Evolutionary conservation across 2,888 invertebrate genomes (phyloP).

Genomic region (Eristalis pertinax): DNA sequence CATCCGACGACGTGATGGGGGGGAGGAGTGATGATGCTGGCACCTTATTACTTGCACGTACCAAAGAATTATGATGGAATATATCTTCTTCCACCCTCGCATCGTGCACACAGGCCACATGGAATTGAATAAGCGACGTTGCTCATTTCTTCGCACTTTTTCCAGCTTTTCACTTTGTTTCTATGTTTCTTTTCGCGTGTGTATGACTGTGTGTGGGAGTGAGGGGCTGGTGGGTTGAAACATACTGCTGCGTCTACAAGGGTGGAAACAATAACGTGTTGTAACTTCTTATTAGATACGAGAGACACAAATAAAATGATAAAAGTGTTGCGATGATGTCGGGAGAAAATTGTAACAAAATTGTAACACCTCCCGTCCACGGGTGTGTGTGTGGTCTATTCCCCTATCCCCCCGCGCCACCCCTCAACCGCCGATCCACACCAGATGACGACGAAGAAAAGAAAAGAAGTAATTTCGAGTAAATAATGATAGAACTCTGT

Average conservation of each 20-base stretch:
- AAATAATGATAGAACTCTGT: constrained; percentile 67
- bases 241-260: constrained; percentile 26
- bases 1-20: background rate
- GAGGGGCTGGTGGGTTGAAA: constrained; percentile 7
- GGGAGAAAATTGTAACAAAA: constrained; percentile 66
- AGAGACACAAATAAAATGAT: constrained; percentile 69
- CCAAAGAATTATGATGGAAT: constrained; percentile 69
- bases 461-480: constrained; percentile 56
- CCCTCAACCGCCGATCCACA: background rate
- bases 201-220: constrained; percentile 11
- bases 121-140: constrained; percentile 69
- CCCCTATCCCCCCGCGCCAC: background rate
- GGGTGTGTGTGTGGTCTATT: background rate
- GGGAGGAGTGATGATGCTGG: constrained; percentile 2
- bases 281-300: constrained; percentile 71
- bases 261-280: constrained; percentile 67
- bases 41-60: constrained; percentile 69
- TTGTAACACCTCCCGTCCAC: constrained; percentile 25
- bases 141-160: constrained; percentile 53
- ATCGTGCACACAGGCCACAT: constrained; percentile 9
- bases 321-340: constrained; percentile 64
- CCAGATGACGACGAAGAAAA: constrained; percentile 6
- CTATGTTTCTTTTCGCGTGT: background rate
- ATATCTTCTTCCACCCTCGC: constrained; percentile 38
- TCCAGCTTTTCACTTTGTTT: constrained; percentile 17